Evolutionary conservation across 2,113 vertebrate species (phyloP).

Genomic region (Pterophyllum scalare): DNA sequence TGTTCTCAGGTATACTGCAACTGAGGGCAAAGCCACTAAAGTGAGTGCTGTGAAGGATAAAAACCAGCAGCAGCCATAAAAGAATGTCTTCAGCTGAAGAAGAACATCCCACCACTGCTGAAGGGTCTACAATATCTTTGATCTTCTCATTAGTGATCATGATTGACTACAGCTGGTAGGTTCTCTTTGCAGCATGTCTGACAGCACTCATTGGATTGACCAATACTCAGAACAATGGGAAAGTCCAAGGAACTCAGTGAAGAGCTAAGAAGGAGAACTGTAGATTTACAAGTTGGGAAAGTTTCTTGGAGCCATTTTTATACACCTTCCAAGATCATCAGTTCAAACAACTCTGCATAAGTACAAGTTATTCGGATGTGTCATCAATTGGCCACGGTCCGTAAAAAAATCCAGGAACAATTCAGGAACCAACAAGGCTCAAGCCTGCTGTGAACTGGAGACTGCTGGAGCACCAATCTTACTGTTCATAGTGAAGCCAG

Average conservation of each 20-base stretch:
- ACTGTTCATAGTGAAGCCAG: neutral
- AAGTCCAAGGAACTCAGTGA: neutral
- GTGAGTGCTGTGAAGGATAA: too few relatives aligned
- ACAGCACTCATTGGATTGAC: neutral
- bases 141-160: neutral
- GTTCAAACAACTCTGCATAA: too few relatives aligned
- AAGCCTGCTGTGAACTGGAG: neutral
- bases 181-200: neutral
- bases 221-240: neutral
- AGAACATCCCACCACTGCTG: neutral
- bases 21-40: neutral
- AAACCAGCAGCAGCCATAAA: too few relatives aligned
- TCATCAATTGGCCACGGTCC: too few relatives aligned
- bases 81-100: too few relatives aligned
- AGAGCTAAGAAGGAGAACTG: neutral
- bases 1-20: constrained; percentile 7
- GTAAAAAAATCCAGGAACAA: too few relatives aligned
- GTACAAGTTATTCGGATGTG: too few relatives aligned
- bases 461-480: neutral
- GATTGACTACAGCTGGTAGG: neutral
- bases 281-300: neutral
- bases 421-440: too few relatives aligned
- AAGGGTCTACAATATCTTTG: neutral
- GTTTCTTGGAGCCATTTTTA: neutral
- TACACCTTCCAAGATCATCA: neutral